Evolutionary conservation across 2,113 vertebrate genomes (phyloP), one percentile per base, ranked within the genome.

Genomic region (Gobio gobio): DNA sequence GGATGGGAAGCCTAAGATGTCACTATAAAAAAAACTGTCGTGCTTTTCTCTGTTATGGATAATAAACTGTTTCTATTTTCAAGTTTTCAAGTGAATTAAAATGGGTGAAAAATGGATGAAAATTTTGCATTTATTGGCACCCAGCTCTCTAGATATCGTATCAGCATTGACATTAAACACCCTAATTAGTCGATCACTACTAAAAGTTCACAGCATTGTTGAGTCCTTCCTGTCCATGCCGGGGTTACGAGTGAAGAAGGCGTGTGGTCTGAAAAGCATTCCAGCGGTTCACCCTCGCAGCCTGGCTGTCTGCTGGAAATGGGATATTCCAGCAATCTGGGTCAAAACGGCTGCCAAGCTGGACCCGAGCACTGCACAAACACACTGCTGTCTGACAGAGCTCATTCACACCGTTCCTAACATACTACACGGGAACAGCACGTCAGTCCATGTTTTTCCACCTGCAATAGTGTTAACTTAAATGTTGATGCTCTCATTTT

Each of bases 271-370:
- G 82, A 85, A 74, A 83, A 51, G 84, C 91, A 91, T 93, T 92
- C 92, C 89, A 85, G 59, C 89, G 91, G 91, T 89, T 90, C 85
- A 59, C 86, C 81, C 82, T 84, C 83, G 91, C 83, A 90, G 90
- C 88, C 90, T 84, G 76, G 36, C 79, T 83, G 91, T 90, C 89
- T 91, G 84, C 87, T 90, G 86, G 87, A 92, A 89, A 89, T 86
- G 85, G 58, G 87, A 70, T 77, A 82, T 89, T 83, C 45, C 64
- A 85, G 63, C 73, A 73, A 63, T 66, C 83, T 18, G n/a, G 78
- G 83, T 82, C 79, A 76, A 45, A 47, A 14, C 56, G 33, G 54
- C 83, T 87, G 83, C 83, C 83, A 87, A 85, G 76, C 61, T 64
- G 56, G 83, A 85, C 63, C 82, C 61, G 77, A 84, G 51, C 51